phyloP scores from a whole-genome alignment of 2,797 vertebrate species.

The Tinamus major region DNA sequence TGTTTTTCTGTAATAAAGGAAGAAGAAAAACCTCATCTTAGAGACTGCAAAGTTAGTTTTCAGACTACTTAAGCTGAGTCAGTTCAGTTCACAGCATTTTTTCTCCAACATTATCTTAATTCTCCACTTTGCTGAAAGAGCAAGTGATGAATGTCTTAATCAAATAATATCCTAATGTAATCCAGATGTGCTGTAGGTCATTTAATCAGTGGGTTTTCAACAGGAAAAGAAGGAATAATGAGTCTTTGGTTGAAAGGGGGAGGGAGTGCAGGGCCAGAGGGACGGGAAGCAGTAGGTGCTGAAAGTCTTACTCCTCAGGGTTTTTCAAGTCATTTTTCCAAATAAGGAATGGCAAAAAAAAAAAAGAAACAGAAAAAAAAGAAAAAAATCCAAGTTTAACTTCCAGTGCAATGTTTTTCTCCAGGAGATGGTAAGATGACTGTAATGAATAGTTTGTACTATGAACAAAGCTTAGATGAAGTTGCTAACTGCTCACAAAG shows the following conservation, averaged over 20 bases:
- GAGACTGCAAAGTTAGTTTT: background rate
- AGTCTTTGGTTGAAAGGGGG: background rate
- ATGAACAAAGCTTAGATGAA: background rate
- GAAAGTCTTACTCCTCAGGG: background rate
- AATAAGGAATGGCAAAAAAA: background rate
- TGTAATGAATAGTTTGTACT: background rate
- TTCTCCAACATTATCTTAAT: background rate
- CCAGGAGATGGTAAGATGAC: background rate
- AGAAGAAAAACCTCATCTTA: background rate
- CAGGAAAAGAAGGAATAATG: slow-evolving; percentile 20
- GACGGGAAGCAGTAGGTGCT: background rate
- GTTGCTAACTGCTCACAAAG: background rate
- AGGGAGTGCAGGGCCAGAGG: background rate
- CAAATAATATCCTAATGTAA: slow-evolving; percentile 67
- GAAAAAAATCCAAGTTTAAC: background rate
- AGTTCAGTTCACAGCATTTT: background rate
- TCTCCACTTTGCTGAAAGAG: slow-evolving; percentile 16
- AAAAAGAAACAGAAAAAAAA: background rate
- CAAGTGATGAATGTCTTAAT: slow-evolving; percentile 69
- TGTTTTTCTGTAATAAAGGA: background rate
- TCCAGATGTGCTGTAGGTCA: slow-evolving; percentile 74
- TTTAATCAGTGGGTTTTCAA: slow-evolving; percentile 45
- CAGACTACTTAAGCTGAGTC: background rate
- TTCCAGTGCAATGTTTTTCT: background rate
- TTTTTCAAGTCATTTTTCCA: slow-evolving; percentile 23